These are phyloP conservation scores for Argynnis bischoffii DNA, from an alignment of 2,888 invertebrate species.

Conservation along the genomic window DNA sequence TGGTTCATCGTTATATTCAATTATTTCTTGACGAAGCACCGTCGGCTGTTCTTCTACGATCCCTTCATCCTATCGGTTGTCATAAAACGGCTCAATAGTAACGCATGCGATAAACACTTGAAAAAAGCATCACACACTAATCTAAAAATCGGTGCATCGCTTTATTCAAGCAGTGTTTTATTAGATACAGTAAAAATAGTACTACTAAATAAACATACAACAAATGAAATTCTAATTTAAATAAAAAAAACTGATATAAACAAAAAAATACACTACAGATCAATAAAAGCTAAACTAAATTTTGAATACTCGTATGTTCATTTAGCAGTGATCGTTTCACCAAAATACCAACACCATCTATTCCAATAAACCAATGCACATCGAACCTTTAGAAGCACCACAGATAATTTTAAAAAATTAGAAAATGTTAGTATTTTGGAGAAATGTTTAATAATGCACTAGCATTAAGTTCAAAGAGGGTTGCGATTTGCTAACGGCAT, in stretches of 20 bases:
- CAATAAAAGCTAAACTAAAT: background rate
- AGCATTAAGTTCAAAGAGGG: slow-evolving; percentile 52
- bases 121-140: slow-evolving; percentile 68
- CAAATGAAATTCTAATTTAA: slow-evolving; percentile 14
- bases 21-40: slow-evolving; percentile 48
- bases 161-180: slow-evolving; percentile 69
- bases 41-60: slow-evolving; percentile 61
- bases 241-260: slow-evolving; percentile 18
- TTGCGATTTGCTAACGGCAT: slow-evolving; percentile 65
- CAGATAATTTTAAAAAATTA: slow-evolving; percentile 54
- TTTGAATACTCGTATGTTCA: slow-evolving; percentile 59
- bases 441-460: slow-evolving; percentile 59
- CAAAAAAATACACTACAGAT: slow-evolving; percentile 12
- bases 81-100: slow-evolving; percentile 70
- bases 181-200: slow-evolving; percentile 46
- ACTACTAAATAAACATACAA: slow-evolving; percentile 67
- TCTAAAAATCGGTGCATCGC: slow-evolving; percentile 59
- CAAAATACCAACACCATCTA: slow-evolving; percentile 82
- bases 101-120: slow-evolving; percentile 72
- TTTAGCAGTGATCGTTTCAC: slow-evolving; percentile 71
- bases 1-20: slow-evolving; percentile 47
- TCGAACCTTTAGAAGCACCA: slow-evolving; percentile 60
- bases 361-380: slow-evolving; percentile 52
- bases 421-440: slow-evolving; percentile 81
- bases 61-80: slow-evolving; percentile 67